phyloP scores from a whole-genome alignment of 2,888 invertebrate genomes.

The Steinernema scapterisci region DNA sequence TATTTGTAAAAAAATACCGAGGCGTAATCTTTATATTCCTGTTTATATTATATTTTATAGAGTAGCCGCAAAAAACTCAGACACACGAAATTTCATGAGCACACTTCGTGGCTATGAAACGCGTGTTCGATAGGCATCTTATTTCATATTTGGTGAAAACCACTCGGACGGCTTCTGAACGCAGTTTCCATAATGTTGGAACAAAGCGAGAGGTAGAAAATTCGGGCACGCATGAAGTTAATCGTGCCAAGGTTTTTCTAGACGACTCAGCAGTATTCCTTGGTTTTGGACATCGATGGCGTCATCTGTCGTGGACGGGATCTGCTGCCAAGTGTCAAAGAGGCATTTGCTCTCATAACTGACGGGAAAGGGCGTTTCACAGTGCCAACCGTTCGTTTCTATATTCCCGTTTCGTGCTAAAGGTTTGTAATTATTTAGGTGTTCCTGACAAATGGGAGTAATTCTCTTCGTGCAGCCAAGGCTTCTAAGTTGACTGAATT shows the following conservation, averaged over 20 bases:
- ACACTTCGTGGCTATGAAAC: neutral
- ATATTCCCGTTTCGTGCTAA: neutral
- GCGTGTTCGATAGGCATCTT: neutral
- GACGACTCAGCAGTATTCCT: neutral
- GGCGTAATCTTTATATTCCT: too few species aligned
- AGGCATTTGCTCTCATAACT: slow-evolving; percentile 73
- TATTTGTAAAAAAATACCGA: too few species aligned
- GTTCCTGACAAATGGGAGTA: slow-evolving; percentile 76
- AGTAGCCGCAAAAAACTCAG: too few species aligned
- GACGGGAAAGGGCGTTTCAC: slow-evolving; percentile 65
- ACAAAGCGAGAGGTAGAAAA: neutral
- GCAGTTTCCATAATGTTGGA: neutral
- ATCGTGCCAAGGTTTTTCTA: neutral
- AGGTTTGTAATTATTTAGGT: slow-evolving; percentile 44
- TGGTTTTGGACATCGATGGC: slow-evolving; percentile 77
- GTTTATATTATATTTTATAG: too few species aligned
- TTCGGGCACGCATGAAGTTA: neutral
- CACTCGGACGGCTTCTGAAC: neutral
- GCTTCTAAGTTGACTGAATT: slow-evolving; percentile 74
- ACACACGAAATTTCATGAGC: too few species aligned
- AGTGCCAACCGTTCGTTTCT: slow-evolving; percentile 29
- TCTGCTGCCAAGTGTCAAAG: slow-evolving; percentile 73
- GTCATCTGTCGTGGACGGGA: slow-evolving; percentile 75
- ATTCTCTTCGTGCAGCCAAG: slow-evolving; percentile 72
- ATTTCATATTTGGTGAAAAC: neutral